phyloP scores from a whole-genome alignment of 2,888 invertebrate species.

The Drosophila bunnanda region DNA sequence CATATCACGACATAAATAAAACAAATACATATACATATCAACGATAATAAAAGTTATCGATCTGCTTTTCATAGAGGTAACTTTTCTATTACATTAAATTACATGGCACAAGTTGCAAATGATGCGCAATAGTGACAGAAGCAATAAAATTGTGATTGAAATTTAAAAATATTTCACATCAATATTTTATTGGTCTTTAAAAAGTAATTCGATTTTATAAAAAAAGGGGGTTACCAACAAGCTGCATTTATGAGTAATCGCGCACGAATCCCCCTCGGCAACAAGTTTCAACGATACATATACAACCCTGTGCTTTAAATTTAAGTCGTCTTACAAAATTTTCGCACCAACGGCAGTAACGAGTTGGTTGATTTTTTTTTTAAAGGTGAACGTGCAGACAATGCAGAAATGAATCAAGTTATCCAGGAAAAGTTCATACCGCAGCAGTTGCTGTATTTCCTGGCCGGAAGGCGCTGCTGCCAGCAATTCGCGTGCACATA shows the following conservation, averaged over 20 bases:
- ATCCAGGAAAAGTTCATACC: conserved; percentile 54
- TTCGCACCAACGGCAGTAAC: conserved; percentile 16
- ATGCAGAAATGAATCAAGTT: conserved; percentile 47
- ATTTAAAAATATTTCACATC: background rate
- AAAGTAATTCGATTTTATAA: background rate
- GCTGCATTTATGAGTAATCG: background rate
- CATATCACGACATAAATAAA: too few relatives aligned
- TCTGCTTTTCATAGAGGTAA: too few relatives aligned
- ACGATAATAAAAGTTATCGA: too few relatives aligned
- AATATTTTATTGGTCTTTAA: background rate
- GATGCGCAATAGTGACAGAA: background rate
- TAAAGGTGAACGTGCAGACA: background rate
- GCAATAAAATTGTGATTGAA: too few relatives aligned
- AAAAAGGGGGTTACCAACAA: background rate
- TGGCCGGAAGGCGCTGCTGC: conserved; percentile 66
- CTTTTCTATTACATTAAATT: background rate
- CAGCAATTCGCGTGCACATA: conserved; percentile 61
- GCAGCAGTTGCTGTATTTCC: conserved; percentile 64
- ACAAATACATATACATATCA: too few relatives aligned
- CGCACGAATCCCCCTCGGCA: background rate
- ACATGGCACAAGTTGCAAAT: background rate
- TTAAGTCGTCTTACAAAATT: conserved; percentile 2
- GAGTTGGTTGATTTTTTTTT: background rate
- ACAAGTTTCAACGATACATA: conserved; percentile 6
- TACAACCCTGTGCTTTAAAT: conserved; percentile 21